phyloP scores from a whole-genome alignment of 2,113 vertebrate species.

The Sciurus niger region DNA sequence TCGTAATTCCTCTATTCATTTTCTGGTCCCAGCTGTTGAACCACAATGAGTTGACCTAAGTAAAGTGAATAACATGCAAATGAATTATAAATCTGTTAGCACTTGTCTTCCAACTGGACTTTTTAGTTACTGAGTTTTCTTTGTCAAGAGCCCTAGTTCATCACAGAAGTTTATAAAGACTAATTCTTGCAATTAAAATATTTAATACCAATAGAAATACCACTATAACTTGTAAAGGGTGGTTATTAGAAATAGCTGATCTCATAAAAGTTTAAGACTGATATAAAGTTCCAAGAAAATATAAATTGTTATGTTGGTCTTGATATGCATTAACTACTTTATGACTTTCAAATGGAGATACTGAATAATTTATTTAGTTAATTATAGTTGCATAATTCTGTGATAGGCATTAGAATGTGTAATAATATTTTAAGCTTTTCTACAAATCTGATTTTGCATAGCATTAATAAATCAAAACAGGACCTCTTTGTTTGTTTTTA shows the following conservation, averaged over 20 bases:
- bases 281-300: not conserved
- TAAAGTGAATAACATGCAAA: not conserved
- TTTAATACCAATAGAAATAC: not conserved
- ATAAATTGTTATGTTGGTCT: not conserved
- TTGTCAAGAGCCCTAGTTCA: not conserved
- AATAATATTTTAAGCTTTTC: not conserved
- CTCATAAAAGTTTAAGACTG: constrained; percentile 3
- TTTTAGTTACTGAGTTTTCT: constrained; percentile 15
- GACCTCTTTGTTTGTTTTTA: not conserved
- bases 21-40: not conserved
- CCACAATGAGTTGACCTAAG: not conserved
- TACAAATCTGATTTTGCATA: not conserved
- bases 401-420: not conserved
- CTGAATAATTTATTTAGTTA: constrained; percentile 47
- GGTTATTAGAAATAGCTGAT: not conserved
- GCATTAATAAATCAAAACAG: not conserved
- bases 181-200: not conserved
- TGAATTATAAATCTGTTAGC: not conserved
- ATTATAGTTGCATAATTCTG: not conserved
- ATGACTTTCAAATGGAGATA: not conserved
- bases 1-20: not conserved
- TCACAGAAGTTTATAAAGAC: not conserved
- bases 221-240: not conserved
- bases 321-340: not conserved
- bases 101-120: not conserved